Evolutionary conservation across 2,113 vertebrate species (phyloP), one percentile per base, ranked within the genome.

Genomic region (Forbesichthys papilliferus): DNA sequence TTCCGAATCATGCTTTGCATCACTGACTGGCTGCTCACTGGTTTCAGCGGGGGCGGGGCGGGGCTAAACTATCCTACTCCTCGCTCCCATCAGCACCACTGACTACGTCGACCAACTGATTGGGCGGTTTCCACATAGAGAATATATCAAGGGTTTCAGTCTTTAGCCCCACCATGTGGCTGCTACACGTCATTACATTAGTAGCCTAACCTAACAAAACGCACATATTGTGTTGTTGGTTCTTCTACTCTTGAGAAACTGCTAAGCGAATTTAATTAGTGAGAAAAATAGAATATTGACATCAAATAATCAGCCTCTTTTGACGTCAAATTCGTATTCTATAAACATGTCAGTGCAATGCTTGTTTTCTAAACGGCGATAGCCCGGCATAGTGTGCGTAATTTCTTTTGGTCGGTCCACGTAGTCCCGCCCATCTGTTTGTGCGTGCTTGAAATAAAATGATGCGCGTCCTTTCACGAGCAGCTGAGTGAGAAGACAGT

Each of bases 81-180:
- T 69, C 76, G 69, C 74, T 83, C 84, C 83, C 91, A 91, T 93
- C 91, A 92, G 89, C 82, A 93, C 84, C 92, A 86, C 75, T 62
- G 79, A 77, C 36, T 42, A 8, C 7, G 36, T 42, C 36, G 36
- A 42, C 36, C 36, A 42, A 42, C 36, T 42, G 36, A 6, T 42
- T 42, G 36, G 36, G 5, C 5, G 5, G 4, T 42, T 42, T 1
- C 36, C 36, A 42, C 5, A 8, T 42, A 27, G 27, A 27, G 2
- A 27, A 27, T 27, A 27, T 27, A 27, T 27, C 2, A 27, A 27
- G 27, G 27, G 27, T 52, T 18, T 20, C 55, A 54, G 3, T 27
- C 48, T 74, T 68, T 76, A 64, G 76, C 84, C 68, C 82, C 89
- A 77, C 60, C 87, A 8, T 61, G 58, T 78, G 89, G 13, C 59